Base-by-base conservation (phyloP, 2,113 vertebrate genomes). In the Mormoops blainvillei region DNA sequence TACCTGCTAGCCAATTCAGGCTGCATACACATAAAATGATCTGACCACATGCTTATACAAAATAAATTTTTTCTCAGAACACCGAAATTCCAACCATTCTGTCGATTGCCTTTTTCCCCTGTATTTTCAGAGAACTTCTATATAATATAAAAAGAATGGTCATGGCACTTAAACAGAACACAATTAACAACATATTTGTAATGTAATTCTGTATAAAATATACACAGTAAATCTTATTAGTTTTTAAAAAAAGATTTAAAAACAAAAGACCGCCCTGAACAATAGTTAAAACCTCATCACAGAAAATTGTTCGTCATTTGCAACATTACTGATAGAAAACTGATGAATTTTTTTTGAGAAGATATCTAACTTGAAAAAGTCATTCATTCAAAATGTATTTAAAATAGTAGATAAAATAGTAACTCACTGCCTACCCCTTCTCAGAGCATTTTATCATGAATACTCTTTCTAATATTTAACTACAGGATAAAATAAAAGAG, bases 141-240 rank as follows among this genome's bases (percentile, higher is more conserved):
- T 82, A 97, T 91, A 94, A 92, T 71, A 97, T 93, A 95, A 90
- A 98, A 97, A 45, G 63, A 98, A 93, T 4, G 83, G 94, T 38
- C 95, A 97, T 98, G 98, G 98, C 98, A 98, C 98, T 98, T 97
- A 91, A 96, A 97, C 8, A 67, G 48, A 95, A 97, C n/a, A 96
- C 19, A 97, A 94, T 89, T 92, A 87, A 97, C 97, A 98, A 97
- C 90, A 93, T 94, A 97, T 94, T 94, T 98, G 96, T 96, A 96
- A 98, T 97, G 48, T 70, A 96, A 87, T 95, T 97, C 84, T 94
- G 71, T 96, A 98, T 97, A 97, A 97, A 97, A 94, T 71, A 96
- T 94, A 93, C 85, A 98, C 71, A 90, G 52, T 89, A 92, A 94
- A 89, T 97, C 58, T 96, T 87, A 73, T 87, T 94, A 50, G 28